Evolutionary conservation across 2,888 invertebrate species (phyloP).

Genomic region (Ectemnius cavifrons): DNA sequence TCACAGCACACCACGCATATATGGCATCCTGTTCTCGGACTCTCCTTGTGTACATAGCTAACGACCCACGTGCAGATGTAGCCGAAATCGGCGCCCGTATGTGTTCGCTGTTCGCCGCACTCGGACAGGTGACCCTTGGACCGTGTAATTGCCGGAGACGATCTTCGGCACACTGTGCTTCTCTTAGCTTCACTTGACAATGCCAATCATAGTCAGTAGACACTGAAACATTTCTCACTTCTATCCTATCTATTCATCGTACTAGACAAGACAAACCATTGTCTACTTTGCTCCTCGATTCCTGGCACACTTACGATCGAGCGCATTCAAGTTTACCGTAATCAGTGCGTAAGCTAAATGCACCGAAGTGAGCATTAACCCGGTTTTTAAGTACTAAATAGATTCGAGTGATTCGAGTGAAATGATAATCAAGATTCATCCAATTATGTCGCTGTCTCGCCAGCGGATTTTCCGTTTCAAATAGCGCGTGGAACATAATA

Average conservation of each 20-base stretch:
- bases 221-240: no score
- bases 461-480: conserved; percentile 24
- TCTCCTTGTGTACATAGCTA: conserved; percentile 56
- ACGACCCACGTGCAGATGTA: conserved; percentile 64
- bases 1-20: conserved; percentile 54
- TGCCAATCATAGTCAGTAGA: no score
- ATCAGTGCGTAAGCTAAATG: no score
- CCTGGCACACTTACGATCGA: conserved; percentile 6
- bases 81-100: conserved; percentile 49
- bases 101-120: conserved; percentile 21
- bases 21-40: conserved; percentile 63
- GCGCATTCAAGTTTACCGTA: no score
- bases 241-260: no score
- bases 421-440: no score
- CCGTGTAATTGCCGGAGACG: not conserved
- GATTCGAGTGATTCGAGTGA: no score
- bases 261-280: conserved; percentile 27
- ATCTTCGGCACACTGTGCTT: no score
- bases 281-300: conserved; percentile 34
- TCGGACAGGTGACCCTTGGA: conserved; percentile 11
- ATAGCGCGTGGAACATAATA: conserved; percentile 7
- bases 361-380: no score
- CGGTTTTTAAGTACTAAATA: no score
- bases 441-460: no score
- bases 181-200: no score